Evolutionary conservation across 2,888 invertebrate genomes (phyloP).

Genomic region (Melipona bicolor): DNA sequence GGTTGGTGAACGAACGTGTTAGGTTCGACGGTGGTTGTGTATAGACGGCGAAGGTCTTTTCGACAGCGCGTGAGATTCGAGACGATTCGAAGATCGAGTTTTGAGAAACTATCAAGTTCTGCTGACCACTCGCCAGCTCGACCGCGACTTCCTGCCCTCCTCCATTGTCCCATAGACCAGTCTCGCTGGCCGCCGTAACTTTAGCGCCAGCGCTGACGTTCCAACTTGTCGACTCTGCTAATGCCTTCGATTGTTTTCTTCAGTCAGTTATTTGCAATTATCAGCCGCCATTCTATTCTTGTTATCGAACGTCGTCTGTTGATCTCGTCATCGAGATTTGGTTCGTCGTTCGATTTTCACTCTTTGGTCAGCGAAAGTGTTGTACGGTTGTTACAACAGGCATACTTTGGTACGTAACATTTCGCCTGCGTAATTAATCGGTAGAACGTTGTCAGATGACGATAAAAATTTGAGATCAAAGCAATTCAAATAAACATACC

Average conservation of each 20-base stretch:
- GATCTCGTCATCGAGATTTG: background rate
- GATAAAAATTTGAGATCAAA: no score
- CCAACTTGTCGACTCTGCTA: constrained; percentile 42
- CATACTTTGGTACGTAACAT: no score
- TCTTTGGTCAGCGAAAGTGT: background rate
- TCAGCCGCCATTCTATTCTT: background rate
- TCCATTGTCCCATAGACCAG: constrained; percentile 58
- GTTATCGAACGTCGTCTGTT: background rate
- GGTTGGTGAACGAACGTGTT: background rate
- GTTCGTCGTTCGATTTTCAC: background rate
- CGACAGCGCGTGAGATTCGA: constrained; percentile 33
- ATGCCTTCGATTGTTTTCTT: constrained; percentile 62
- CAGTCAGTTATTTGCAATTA: constrained; percentile 60
- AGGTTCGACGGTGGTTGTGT: background rate
- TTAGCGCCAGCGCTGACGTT: constrained; percentile 53
- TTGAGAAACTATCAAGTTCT: constrained; percentile 69
- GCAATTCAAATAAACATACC: no score
- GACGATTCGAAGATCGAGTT: constrained; percentile 67
- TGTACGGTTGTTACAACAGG: background rate
- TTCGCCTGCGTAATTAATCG: background rate
- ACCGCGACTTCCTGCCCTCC: constrained; percentile 66
- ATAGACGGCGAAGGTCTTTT: background rate
- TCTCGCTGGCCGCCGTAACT: constrained; percentile 54
- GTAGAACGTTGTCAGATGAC: no score
- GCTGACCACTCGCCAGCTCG: constrained; percentile 64